Evolutionary conservation across 2,888 invertebrate genomes (phyloP).

Genomic region (Pristionchus entomophagus): DNA sequence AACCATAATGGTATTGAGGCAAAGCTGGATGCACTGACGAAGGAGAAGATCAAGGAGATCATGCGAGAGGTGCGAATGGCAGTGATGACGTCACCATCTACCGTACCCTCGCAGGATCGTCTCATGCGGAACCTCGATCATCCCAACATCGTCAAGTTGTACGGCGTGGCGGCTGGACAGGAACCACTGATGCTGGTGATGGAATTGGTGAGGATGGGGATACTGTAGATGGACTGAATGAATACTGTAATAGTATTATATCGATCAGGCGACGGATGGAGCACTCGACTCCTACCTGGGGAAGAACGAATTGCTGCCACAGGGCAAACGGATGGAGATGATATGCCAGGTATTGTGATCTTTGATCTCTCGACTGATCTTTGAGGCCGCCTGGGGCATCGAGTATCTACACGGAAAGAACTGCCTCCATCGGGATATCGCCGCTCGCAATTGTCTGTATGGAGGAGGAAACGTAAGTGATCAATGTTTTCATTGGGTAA

Average conservation of each 20-base stretch:
- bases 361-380: background rate
- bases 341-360: slow-evolving; percentile 19
- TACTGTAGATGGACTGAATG: background rate
- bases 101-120: slow-evolving; percentile 33
- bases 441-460: slow-evolving; percentile 60
- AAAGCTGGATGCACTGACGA: slow-evolving; percentile 42
- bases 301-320: slow-evolving; percentile 33
- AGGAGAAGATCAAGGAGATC: slow-evolving; percentile 48
- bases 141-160: slow-evolving; percentile 41
- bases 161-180: slow-evolving; percentile 44
- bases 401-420: slow-evolving; percentile 59
- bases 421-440: slow-evolving; percentile 61
- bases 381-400: slow-evolving; percentile 60
- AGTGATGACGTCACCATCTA: background rate
- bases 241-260: background rate
- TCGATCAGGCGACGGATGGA: slow-evolving; percentile 43
- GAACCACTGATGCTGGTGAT: slow-evolving; percentile 48
- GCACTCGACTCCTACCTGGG: slow-evolving; percentile 42
- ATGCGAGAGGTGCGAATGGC: slow-evolving; percentile 21
- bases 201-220: slow-evolving; percentile 44
- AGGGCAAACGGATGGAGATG: slow-evolving; percentile 44
- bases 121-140: slow-evolving; percentile 40
- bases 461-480: slow-evolving; percentile 48
- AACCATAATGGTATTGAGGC: too few species aligned
- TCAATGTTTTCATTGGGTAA: too few species aligned